A percentile compares a stretch with the other conserved stretches of the same genome.
Evolutionary conservation across 2,113 vertebrate genomes (phyloP).

Genomic region (Myanophis thanlyinensis): DNA sequence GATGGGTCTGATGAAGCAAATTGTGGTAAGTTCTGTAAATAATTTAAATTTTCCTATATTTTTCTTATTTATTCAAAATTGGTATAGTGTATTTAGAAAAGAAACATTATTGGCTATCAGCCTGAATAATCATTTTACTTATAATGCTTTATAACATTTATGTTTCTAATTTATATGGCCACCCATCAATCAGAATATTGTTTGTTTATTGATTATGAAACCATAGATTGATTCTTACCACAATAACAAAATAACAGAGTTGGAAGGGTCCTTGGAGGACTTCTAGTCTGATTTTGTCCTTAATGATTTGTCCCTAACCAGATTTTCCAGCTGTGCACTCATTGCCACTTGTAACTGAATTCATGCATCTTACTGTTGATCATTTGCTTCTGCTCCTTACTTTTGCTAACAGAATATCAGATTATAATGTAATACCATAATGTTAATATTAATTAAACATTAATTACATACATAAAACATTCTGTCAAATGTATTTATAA

Average conservation of each 20-base stretch:
- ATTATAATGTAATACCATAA: not conserved
- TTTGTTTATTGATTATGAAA: not conserved
- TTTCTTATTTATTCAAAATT: not conserved
- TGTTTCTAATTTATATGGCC: not conserved
- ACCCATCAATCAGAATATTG: not conserved
- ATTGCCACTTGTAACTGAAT: not conserved
- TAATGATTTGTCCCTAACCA: not conserved
- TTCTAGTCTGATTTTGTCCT: not conserved
- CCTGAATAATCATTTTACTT: not conserved
- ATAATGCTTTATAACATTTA: not conserved
- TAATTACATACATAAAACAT: too few relatives aligned
- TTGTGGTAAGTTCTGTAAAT: conserved; percentile 83
- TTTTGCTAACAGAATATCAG: not conserved
- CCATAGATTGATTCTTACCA: not conserved
- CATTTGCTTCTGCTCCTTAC: not conserved
- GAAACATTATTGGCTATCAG: not conserved
- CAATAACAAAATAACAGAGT: not conserved
- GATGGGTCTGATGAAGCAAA: conserved; percentile 96
- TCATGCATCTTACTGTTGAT: not conserved
- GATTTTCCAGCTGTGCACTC: not conserved
- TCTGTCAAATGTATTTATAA: not conserved
- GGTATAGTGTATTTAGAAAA: not conserved
- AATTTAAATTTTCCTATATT: not conserved
- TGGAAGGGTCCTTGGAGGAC: not conserved
- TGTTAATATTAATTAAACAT: too few relatives aligned